A percentile compares a stretch with the other conserved stretches of the same genome.
Evolutionary conservation across 2,888 invertebrate genomes (phyloP).

Genomic region (Cryptophagus acutangulus): DNA sequence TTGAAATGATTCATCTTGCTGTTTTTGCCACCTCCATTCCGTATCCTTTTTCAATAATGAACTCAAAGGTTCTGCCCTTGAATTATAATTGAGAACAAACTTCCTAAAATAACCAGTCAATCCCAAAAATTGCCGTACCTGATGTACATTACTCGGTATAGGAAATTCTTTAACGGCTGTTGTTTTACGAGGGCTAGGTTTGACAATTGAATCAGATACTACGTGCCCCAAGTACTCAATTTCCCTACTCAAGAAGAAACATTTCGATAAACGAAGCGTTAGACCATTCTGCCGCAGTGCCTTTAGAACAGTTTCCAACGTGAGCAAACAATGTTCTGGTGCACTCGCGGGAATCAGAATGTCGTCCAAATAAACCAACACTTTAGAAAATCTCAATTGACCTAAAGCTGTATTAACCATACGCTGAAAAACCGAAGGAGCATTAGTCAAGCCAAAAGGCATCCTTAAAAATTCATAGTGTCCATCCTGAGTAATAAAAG

Average conservation of each 20-base stretch:
- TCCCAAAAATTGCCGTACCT: constrained; percentile 16
- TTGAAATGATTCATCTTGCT: constrained; percentile 12
- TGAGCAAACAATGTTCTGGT: constrained; percentile 2
- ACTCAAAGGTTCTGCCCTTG: constrained; percentile 8
- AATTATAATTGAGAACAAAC: constrained; percentile 14
- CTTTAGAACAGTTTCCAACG: neutral
- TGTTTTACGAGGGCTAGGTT: constrained; percentile 7
- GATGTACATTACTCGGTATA: constrained; percentile 11
- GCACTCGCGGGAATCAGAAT: constrained; percentile 14
- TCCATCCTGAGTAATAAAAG: constrained; percentile 29
- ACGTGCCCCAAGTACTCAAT: neutral
- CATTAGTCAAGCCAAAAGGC: constrained; percentile 13
- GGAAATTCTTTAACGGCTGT: constrained; percentile 14
- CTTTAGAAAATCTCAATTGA: no score
- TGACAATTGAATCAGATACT: constrained; percentile 2
- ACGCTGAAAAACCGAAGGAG: constrained; percentile 14
- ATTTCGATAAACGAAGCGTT: constrained; percentile 8
- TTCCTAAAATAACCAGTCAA: constrained; percentile 16
- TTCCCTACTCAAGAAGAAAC: constrained; percentile 3
- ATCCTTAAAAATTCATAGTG: constrained; percentile 12
- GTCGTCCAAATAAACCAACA: constrained; percentile 18
- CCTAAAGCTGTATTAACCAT: no score
- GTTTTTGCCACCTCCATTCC: constrained; percentile 10
- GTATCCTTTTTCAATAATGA: constrained; percentile 17
- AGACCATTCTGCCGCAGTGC: neutral